These are phyloP conservation scores for Charina bottae DNA, from an alignment of 2,113 vertebrate genomes.

Conservation along the genomic window DNA sequence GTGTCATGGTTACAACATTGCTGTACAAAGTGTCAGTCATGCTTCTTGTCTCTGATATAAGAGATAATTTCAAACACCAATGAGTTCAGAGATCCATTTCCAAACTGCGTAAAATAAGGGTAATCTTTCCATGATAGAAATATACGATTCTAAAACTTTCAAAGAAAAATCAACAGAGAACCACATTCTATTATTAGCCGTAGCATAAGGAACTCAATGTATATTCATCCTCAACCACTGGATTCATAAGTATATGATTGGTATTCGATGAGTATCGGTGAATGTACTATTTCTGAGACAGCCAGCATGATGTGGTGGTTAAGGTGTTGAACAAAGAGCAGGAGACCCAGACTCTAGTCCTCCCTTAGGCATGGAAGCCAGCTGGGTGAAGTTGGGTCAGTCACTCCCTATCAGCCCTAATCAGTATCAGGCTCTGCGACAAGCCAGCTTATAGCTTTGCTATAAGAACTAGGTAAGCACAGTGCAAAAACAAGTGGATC, in stretches of 20 bases:
- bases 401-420: background rate
- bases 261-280: background rate
- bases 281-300: background rate
- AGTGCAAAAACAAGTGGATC: background rate
- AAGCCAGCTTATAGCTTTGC: background rate
- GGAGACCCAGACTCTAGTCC: background rate
- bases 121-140: background rate
- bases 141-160: background rate
- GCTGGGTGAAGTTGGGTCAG: background rate
- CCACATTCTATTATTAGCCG: background rate
- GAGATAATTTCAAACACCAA: constrained; percentile 33
- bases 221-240: background rate
- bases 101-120: background rate
- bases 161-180: background rate
- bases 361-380: background rate
- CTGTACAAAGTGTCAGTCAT: constrained; percentile 51
- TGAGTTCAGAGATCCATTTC: constrained; percentile 6
- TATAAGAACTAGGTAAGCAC: background rate
- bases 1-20: constrained; percentile 69
- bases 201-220: constrained; percentile 3
- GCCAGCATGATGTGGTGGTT: background rate
- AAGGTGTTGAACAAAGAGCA: background rate
- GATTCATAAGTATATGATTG: background rate
- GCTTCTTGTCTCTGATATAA: constrained; percentile 41
- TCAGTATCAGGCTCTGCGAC: background rate